Evolutionary conservation across 2,888 invertebrate genomes (phyloP), one percentile per base, ranked within the genome.

Genomic region (Tetropium fuscum): DNA sequence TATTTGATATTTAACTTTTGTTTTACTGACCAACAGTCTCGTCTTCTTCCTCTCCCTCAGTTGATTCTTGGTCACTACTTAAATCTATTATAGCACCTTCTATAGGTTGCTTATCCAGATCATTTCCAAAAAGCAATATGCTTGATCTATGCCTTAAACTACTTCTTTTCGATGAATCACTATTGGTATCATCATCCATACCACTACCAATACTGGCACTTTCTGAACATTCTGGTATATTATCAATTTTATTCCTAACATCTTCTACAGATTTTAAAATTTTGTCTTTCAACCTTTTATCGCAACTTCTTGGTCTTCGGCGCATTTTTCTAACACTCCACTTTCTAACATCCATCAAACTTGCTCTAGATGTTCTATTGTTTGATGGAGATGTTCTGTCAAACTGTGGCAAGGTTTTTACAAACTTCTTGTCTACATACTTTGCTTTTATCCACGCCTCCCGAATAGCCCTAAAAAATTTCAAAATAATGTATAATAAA

Each of bases 381-480:
- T 69, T 67, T 0, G 66, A 61, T 4, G 73, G 70, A 0, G 70
- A 68, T 1, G 58, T 56, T 36, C 72, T 72, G 25, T 67, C 60
- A 27, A 81, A 73, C n/a, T 80, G 72, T 0, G 82, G 78, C 10
- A 89, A 78, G 63, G 83, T 85, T 63, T 87, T 87, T 8, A 95
- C 91, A 81, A 94, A 97, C 66, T 86, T 84, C 59, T 89, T 87
- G 49, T 93, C 89, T 44, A 96, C 91, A 83, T 97, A 98, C 80
- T 98, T 98, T 0, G 94, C 89, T 75, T 91, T 92, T 61, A 98
- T 96, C 94, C 95, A 98, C 2, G 88, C 85, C 80, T 97, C 97
- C 18, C 97, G 88, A 2, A 92, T 85, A 2, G 86, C 83, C 1
- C 91, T 92, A 73, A 18, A 43, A n/a, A 40, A 30, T 34, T 15